Evolutionary conservation across 2,888 invertebrate genomes (phyloP).

Genomic region (Stratiomys singularior): DNA sequence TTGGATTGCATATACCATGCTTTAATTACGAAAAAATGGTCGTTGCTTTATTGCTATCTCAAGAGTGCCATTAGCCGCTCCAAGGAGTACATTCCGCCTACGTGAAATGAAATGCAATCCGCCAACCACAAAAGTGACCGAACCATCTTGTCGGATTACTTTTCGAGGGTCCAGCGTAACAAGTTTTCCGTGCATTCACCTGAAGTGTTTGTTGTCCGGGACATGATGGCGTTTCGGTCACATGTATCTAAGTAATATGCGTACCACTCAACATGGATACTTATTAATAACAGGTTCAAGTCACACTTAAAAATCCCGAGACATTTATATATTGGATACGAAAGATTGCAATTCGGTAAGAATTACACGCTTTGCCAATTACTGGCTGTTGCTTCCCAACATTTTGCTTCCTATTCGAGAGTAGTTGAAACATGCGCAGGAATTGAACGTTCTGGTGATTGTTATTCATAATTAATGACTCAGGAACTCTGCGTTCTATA

Average conservation of each 20-base stretch:
- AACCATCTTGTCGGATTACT: conserved; percentile 34
- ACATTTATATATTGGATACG: neutral
- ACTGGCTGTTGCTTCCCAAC: neutral
- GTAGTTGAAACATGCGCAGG: neutral
- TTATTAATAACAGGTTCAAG: neutral
- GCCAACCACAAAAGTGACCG: conserved; percentile 23
- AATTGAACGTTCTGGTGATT: neutral
- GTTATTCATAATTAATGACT: neutral
- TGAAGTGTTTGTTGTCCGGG: conserved; percentile 11
- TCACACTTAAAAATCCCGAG: neutral
- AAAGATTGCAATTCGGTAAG: neutral
- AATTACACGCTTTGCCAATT: neutral
- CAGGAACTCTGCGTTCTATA: neutral
- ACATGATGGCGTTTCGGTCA: conserved; percentile 29
- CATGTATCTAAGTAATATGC: neutral
- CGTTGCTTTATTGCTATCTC: neutral
- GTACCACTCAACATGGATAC: neutral
- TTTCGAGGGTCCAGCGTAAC: conserved; percentile 35
- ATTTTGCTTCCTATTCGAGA: too few relatives aligned
- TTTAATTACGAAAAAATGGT: neutral
- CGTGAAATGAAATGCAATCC: conserved; percentile 7
- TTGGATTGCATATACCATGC: neutral
- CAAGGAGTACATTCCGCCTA: neutral
- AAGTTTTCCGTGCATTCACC: conserved; percentile 31
- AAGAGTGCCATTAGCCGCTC: neutral